Conservation (phyloP, 2,113 vertebrate species). For the Peucedramus taeniatus region DNA sequence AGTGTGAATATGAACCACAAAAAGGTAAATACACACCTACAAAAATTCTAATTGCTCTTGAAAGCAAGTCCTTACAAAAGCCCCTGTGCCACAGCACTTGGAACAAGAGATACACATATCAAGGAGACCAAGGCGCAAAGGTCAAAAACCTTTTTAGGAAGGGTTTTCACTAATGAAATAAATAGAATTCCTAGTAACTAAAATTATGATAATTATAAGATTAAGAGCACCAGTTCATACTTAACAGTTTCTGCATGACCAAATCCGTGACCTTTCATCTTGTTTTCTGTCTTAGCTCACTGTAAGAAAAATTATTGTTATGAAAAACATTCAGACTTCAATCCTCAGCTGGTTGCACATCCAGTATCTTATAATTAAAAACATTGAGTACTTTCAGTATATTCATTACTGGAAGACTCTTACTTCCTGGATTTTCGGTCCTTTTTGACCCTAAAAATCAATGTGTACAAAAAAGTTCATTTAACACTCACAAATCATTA, state of each 20-base stretch:
- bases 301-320: background rate
- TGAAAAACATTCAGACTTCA: background rate
- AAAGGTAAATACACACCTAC: background rate
- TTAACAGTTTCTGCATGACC: background rate
- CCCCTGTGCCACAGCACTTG: background rate
- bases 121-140: background rate
- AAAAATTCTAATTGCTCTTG: background rate
- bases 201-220: background rate
- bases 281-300: background rate
- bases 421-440: constrained; percentile 3
- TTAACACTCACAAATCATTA: background rate
- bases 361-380: background rate
- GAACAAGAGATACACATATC: background rate
- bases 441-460: background rate
- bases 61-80: background rate
- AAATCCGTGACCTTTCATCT: background rate
- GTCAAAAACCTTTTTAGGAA: background rate
- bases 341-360: background rate
- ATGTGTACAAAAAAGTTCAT: background rate
- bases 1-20: background rate
- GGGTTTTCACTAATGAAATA: background rate
- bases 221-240: background rate
- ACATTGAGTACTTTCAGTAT: background rate
- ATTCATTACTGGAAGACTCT: constrained; percentile 39
- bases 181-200: background rate